Evolutionary conservation across 2,888 invertebrate species (phyloP), one percentile per base, ranked within the genome.

Genomic region (Dasypolia templi): DNA sequence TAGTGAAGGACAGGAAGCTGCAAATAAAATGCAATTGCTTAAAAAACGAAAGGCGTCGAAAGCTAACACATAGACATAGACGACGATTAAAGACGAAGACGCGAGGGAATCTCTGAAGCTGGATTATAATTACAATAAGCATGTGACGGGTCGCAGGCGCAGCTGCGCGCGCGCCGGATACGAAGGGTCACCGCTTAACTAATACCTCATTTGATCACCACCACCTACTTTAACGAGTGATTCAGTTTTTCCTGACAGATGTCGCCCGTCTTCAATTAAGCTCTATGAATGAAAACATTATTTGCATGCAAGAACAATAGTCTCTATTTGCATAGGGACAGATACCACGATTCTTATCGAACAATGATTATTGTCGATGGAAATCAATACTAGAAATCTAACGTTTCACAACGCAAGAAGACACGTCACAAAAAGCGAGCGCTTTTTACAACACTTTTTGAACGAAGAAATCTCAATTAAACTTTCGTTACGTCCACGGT

Each of bases 181-280:
- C 91, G 91, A 93, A 93, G 94, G 96, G 96, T 96, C 96, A 96
- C 90, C 92, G 91, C 91, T 93, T 94, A 94, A 94, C 92, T 93
- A 91, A 89, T 89, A 90, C 91, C 89, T 92, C 93, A 93, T 93
- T 93, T 93, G 86, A 94, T 87, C 83, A 93, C 93, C 93, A 93
- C 91, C 91, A 89, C 86, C 82, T 84, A 79, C 87, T 85, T 93
- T 93, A 94, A 94, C 91, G 93, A 94, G 92, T 96, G 96, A 96
- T 95, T 96, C 96, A 96, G 93, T 93, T 94, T 92, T 92, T 89
- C 91, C 91, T 92, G 95, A 94, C 96, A 96, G 96, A 96, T 96
- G 96, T 95, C 93, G 89, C 93, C 88, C 83, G 87, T 89, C 87
- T 90, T 91, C 92, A 95, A 96, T 96, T 96, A 95, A 91, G 84